Conservation (phyloP, 1,140 invertebrate genomes). For the Dryas iulia region DNA sequence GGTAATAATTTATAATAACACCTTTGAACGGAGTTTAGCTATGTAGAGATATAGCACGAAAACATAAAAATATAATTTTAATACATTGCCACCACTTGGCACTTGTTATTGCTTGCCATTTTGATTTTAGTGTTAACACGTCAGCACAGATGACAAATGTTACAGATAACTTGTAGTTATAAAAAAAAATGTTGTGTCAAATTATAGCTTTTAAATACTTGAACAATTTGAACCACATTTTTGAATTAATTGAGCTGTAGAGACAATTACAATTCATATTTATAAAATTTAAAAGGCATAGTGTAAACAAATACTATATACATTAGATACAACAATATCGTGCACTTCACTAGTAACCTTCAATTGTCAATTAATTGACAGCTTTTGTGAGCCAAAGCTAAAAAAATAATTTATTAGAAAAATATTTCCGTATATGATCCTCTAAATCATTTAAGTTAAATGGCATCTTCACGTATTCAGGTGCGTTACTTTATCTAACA, state of each 20-base stretch:
- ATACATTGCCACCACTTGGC: slow-evolving; percentile 60
- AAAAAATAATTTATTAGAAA: slow-evolving; percentile 17
- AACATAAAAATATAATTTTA: slow-evolving; percentile 18
- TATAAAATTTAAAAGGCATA: no score
- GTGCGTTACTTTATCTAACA: slow-evolving; percentile 33
- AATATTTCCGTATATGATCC: slow-evolving; percentile 23
- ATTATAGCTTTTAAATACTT: no score
- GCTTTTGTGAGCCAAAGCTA: neutral
- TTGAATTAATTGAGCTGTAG: no score
- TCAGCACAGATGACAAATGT: slow-evolving; percentile 46
- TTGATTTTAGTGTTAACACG: slow-evolving; percentile 53
- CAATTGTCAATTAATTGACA: slow-evolving; percentile 24
- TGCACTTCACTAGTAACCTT: slow-evolving; percentile 24
- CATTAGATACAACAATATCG: no score
- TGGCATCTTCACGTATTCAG: slow-evolving; percentile 72
- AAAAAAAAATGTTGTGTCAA: no score
- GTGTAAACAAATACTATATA: no score
- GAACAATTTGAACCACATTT: no score
- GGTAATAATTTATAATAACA: slow-evolving; percentile 16
- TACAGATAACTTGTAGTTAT: neutral
- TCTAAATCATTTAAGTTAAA: slow-evolving; percentile 43
- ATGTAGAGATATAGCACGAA: slow-evolving; percentile 18
- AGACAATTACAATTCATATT: no score
- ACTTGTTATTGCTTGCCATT: slow-evolving; percentile 47
- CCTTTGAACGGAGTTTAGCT: slow-evolving; percentile 17